These are phyloP conservation scores for Chaetops frenatus DNA, from an alignment of 2,113 vertebrate genomes.

Conservation along the genomic window DNA sequence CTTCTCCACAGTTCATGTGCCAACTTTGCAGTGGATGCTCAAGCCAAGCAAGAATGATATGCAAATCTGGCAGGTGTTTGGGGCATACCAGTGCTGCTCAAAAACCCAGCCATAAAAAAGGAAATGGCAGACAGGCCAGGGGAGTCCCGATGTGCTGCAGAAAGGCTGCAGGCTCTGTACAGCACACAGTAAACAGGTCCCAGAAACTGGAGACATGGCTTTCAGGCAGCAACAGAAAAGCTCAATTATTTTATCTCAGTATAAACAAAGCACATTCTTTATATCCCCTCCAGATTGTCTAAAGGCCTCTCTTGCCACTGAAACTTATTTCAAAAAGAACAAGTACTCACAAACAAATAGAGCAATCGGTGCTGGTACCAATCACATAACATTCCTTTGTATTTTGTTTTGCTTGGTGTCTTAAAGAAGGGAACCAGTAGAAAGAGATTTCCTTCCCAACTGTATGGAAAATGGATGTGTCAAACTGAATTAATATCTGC, in stretches of 20 bases:
- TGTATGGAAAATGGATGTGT: conserved; percentile 45
- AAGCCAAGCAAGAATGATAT: conserved; percentile 67
- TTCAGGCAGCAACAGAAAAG: conserved; percentile 18
- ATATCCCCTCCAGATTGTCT: conserved; percentile 28
- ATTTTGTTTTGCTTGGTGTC: conserved; percentile 19
- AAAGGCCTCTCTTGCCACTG: conserved; percentile 8
- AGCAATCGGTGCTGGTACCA: conserved; percentile 23
- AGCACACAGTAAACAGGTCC: not conserved
- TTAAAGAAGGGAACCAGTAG: not conserved
- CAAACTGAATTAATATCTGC: conserved; percentile 50
- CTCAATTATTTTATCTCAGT: conserved; percentile 23
- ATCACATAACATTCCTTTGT: not conserved
- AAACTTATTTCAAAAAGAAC: conserved; percentile 22
- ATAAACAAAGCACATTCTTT: conserved; percentile 30
- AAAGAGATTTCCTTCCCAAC: conserved; percentile 38
- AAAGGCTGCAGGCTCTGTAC: not conserved
- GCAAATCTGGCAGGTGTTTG: conserved; percentile 71
- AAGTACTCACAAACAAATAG: conserved; percentile 15
- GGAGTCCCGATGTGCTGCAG: conserved; percentile 8
- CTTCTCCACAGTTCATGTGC: conserved; percentile 58
- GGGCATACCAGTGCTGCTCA: conserved; percentile 48
- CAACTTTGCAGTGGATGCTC: conserved; percentile 26
- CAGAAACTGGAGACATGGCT: not conserved
- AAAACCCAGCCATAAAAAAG: conserved; percentile 31
- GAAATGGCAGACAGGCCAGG: conserved; percentile 5